These are phyloP conservation scores for Glyptemys insculpta DNA, from an alignment of 2,797 vertebrate species.

Conservation along the genomic window DNA sequence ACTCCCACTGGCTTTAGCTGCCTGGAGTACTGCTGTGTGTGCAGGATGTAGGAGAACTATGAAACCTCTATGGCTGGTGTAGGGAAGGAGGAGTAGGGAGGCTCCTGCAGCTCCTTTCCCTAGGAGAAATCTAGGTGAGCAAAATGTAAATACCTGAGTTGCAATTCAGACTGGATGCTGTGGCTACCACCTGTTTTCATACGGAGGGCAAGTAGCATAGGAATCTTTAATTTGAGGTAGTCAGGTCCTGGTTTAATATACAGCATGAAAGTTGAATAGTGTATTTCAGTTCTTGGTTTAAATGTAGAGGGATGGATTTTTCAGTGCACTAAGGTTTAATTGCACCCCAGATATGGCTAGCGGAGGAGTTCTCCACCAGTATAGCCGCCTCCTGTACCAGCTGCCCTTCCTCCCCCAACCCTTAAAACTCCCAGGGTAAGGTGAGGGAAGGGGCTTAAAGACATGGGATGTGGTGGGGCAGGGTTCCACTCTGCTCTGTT, in stretches of 20 bases:
- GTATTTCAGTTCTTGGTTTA: conserved; percentile 11
- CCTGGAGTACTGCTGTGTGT: too few relatives aligned
- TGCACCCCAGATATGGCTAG: conserved; percentile 23
- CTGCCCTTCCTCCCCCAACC: not conserved
- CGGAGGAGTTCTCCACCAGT: not conserved
- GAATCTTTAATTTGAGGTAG: not conserved
- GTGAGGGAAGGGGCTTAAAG: not conserved
- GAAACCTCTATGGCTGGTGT: not conserved
- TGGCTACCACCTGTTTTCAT: not conserved
- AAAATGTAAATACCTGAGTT: not conserved
- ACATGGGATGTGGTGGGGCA: not conserved
- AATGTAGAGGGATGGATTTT: not conserved
- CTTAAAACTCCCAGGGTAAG: not conserved
- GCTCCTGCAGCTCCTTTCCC: not conserved
- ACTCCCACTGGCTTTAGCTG: too few relatives aligned
- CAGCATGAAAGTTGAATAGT: not conserved
- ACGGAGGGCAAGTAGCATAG: not conserved
- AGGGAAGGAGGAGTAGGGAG: not conserved
- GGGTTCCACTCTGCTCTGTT: rapidly evolving
- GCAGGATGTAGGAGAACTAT: not conserved
- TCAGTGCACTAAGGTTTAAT: not conserved
- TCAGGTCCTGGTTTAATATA: not conserved
- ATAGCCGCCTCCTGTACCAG: conserved; percentile 31
- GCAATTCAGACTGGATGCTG: not conserved
- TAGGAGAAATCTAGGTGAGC: not conserved